Evolutionary conservation across 2,113 vertebrate genomes (phyloP), one percentile per base, ranked within the genome.

Genomic region (Aptenodytes forsteri): DNA sequence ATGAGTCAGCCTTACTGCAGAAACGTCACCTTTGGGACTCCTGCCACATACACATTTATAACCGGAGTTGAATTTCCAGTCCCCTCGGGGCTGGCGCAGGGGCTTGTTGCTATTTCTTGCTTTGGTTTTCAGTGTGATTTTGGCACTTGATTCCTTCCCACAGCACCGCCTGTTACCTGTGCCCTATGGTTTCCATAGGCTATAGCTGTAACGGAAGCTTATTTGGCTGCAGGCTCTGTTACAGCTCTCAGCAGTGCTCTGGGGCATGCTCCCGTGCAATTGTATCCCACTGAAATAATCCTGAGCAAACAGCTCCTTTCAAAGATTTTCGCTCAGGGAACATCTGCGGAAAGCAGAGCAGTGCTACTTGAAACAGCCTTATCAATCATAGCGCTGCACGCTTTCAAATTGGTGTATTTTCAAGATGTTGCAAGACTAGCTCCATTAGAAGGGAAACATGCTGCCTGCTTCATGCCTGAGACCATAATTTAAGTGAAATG

Each of bases 81-180:
- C 27, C 83, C 59, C 56, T 44, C 0, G 0, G 67, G 85, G 83
- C 38, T 8, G 5, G n/a, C 0, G 0, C 70, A 40, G 56, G 38
- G 38, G 25, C 36, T 82, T 80, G 87, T 56, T 96, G 66, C 62
- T 93, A 83, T 85, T 92, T 86, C 49, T 86, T 94, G 75, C 44
- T 93, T 76, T 71, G 82, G 26, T 72, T 95, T 92, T 61, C 83
- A 80, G 56, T 50, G 46, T 0, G 1, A 55, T 95, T 95, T 80
- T 93, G 87, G 82, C 92, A 80, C 73, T 78, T 72, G 56, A 7
- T 67, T 81, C 81, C 67, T 96, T 86, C 69, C 29, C 79, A 34
- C 78, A 92, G 64, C 75, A 47, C 29, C 1, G 14, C 64, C 52
- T 36, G 65, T 27, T 87, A 96, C 83, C 76, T 90, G 83, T 5